Conservation (phyloP, 2,113 vertebrate genomes). For the Crotalus horridus region DNA sequence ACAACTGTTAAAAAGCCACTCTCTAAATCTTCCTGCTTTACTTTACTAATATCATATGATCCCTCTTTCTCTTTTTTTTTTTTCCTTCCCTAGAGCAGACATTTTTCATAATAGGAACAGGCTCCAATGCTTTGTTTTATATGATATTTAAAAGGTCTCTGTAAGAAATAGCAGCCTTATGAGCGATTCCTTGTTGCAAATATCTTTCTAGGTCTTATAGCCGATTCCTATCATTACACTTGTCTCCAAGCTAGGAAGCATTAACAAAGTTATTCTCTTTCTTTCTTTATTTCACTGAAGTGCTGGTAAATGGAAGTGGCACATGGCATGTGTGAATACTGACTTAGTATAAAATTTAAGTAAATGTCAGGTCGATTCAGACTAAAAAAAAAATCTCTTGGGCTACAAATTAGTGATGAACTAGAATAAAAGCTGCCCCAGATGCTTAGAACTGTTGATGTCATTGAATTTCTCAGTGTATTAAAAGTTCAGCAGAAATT, state of each 20-base stretch:
- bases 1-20: neutral
- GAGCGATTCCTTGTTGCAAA: neutral
- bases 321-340: neutral
- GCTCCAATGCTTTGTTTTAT: neutral
- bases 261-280: neutral
- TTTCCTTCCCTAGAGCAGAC: too few relatives aligned
- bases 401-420: slow-evolving; percentile 6
- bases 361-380: neutral
- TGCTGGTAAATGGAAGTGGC: neutral
- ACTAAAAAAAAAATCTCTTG: neutral
- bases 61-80: neutral
- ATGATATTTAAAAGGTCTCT: neutral
- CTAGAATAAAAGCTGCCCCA: neutral
- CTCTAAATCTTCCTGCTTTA: neutral
- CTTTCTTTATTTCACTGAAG: neutral
- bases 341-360: slow-evolving; percentile 1
- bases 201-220: neutral
- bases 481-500: slow-evolving; percentile 8
- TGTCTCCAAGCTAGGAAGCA: too few relatives aligned
- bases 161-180: neutral
- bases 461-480: slow-evolving; percentile 6
- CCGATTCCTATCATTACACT: neutral
- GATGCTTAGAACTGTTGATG: neutral
- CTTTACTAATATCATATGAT: neutral
- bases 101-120: neutral